These are phyloP conservation scores for Hemibagrus wyckioides DNA, from an alignment of 2,113 vertebrate species.

Conservation along the genomic window DNA sequence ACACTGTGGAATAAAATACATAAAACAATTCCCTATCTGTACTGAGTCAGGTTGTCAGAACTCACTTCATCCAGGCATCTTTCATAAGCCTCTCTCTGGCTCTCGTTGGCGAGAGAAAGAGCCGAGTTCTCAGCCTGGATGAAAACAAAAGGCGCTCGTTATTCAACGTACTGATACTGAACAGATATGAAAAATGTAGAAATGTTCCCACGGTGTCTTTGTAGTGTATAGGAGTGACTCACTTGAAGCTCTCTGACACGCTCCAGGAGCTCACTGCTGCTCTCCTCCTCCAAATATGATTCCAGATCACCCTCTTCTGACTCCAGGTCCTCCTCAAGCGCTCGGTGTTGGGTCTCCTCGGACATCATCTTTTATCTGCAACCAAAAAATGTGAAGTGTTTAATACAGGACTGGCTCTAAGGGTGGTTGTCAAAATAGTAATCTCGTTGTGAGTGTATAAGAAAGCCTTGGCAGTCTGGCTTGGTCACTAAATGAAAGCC, in stretches of 20 bases:
- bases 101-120: slow-evolving; percentile 90
- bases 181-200: slow-evolving; percentile 6
- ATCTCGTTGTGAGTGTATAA: background rate
- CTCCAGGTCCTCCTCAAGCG: slow-evolving; percentile 72
- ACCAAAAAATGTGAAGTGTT: background rate
- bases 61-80: slow-evolving; percentile 93
- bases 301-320: slow-evolving; percentile 74
- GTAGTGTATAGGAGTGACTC: slow-evolving; percentile 25
- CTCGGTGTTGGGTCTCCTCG: slow-evolving; percentile 71
- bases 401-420: background rate
- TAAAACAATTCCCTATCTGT: background rate
- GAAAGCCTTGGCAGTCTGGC: background rate
- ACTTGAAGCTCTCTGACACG: slow-evolving; percentile 76
- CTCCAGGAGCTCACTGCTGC: slow-evolving; percentile 76
- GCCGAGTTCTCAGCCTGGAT: slow-evolving; percentile 87
- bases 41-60: slow-evolving; percentile 13
- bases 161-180: background rate
- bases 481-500: background rate
- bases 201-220: background rate
- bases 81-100: slow-evolving; percentile 91
- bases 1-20: background rate
- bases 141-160: slow-evolving; percentile 16
- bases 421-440: background rate
- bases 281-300: slow-evolving; percentile 70
- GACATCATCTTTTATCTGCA: slow-evolving; percentile 69